Evolutionary conservation across 2,888 invertebrate species (phyloP).

Genomic region (Suillia variegata): DNA sequence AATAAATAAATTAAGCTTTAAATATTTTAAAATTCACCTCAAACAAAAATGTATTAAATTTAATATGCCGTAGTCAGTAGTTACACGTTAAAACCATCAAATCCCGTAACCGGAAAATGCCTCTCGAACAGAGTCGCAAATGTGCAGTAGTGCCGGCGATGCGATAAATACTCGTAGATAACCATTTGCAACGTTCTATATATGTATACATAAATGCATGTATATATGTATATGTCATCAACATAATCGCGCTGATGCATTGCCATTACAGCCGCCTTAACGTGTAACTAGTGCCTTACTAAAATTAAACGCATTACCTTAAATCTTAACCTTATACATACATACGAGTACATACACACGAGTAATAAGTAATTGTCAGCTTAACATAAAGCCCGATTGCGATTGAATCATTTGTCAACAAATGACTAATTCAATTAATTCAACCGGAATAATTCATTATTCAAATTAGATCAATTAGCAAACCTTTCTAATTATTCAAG

Average conservation of each 20-base stretch:
- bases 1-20: conserved; percentile 13
- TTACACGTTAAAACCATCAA: conserved; percentile 52
- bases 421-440: conserved; percentile 17
- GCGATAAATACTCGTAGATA: neutral
- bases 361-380: conserved; percentile 21
- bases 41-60: neutral
- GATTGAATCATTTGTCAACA: too few relatives aligned
- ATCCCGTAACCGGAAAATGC: neutral
- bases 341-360: too few relatives aligned
- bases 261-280: conserved; percentile 35
- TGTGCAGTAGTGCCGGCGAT: too few relatives aligned
- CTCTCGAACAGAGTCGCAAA: neutral
- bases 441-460: too few relatives aligned
- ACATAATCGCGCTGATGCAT: too few relatives aligned
- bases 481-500: too few relatives aligned
- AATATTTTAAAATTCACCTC: neutral
- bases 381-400: too few relatives aligned
- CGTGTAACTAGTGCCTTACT: conserved; percentile 62
- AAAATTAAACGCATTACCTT: conserved; percentile 58
- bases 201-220: too few relatives aligned
- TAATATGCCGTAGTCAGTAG: conserved; percentile 57
- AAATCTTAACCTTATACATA: conserved; percentile 43
- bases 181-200: neutral
- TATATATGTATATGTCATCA: too few relatives aligned
- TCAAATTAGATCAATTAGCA: too few relatives aligned